Evolutionary conservation across 2,113 vertebrate species (phyloP), one percentile per base, ranked within the genome.

Genomic region (Pan paniscus): DNA sequence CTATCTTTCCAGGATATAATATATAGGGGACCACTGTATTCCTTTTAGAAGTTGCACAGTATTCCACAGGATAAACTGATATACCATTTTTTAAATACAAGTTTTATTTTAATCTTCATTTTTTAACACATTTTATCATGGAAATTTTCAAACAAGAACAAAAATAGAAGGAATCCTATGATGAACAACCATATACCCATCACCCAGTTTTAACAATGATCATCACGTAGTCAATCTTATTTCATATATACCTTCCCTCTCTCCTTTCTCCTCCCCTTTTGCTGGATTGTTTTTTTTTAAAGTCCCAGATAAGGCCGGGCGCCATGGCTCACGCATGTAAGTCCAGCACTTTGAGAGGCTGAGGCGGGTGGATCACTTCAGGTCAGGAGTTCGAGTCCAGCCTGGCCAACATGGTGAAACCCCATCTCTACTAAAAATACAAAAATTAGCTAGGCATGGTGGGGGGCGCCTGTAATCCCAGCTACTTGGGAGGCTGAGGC

Each of bases 81-180:
- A 27, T 48, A 78, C 13, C 32, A 30, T 80, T 79, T 83, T 64
- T 83, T 32, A 57, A 68, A 78, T 84, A 61, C 22, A 87, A n/a
- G 32, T 30, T 84, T 70, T 93, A 83, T 76, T 87, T 81, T 85
- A 89, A 75, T 72, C 30, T 94, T 82, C 38, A 89, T 78, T 82
- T 86, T 43, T 76, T 52, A 52, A 75, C 67, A 82, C 61, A 35
- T 64, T 61, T 83, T 89, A 75, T n/a, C 55, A 55, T 85, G 23
- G 23, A 73, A 93, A 78, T 64, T 38, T 50, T 55, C 88, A 93
- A 85, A 79, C 43, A 61, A 85, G 35, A 50, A 64, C 59, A 81
- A 81, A 92, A 96, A 80, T 86, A 72, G 57, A 55, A 89, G 76
- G 30, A 89, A 82, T 81, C 18, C 10, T n/a, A 8, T 76, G 23